Conservation (phyloP, 2,888 invertebrate species). For the Cerastoderma edule region DNA sequence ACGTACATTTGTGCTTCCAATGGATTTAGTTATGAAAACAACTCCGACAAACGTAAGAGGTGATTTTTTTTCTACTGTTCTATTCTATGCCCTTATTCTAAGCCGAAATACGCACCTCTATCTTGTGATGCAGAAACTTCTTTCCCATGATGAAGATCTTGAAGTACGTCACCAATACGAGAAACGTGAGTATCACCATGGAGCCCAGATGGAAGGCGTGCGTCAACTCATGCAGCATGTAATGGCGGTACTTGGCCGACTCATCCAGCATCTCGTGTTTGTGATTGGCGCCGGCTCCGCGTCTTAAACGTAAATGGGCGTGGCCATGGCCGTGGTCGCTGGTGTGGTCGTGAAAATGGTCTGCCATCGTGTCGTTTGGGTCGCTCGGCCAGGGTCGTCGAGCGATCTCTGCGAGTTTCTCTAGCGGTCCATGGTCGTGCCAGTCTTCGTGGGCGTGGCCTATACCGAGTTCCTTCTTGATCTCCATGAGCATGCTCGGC, state of each 20-base stretch:
- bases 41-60: too few species aligned
- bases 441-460: constrained; percentile 39
- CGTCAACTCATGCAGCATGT: constrained; percentile 73
- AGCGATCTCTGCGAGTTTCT: constrained; percentile 37
- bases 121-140: constrained; percentile 72
- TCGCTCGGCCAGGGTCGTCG: constrained; percentile 28
- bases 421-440: constrained; percentile 36
- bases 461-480: constrained; percentile 45
- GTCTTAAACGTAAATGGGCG: constrained; percentile 36
- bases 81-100: too few species aligned
- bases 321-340: constrained; percentile 38
- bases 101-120: constrained; percentile 68
- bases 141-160: constrained; percentile 76
- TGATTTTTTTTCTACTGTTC: too few species aligned
- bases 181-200: constrained; percentile 74
- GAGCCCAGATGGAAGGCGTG: constrained; percentile 78
- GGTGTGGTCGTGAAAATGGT: constrained; percentile 39
- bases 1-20: too few species aligned
- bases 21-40: too few species aligned
- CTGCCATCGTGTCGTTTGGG: constrained; percentile 30
- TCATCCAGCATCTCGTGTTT: constrained; percentile 62
- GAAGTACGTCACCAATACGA: constrained; percentile 74
- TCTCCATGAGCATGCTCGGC: constrained; percentile 60
- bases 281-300: constrained; percentile 62
- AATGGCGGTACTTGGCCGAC: constrained; percentile 65